These are phyloP conservation scores for Lasioglossum baleicum DNA, from an alignment of 1,140 invertebrate species.

Conservation along the genomic window DNA sequence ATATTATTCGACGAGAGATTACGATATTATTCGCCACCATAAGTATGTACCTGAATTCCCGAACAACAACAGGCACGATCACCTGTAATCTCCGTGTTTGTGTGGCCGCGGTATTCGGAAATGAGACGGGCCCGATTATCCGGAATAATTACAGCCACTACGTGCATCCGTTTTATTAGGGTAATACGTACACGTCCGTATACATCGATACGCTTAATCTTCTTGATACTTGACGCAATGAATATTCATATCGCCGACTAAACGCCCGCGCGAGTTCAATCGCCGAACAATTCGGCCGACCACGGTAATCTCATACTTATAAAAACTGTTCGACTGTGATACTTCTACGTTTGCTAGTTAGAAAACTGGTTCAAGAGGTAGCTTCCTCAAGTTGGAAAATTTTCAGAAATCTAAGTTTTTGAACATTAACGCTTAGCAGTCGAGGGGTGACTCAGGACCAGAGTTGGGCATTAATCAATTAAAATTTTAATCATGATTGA, in stretches of 20 bases:
- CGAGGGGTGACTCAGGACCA: no score
- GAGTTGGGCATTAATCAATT: no score
- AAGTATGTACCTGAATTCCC: background rate
- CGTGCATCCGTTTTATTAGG: conserved; percentile 38
- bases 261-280: background rate
- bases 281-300: background rate
- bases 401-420: no score
- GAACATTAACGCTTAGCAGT: no score
- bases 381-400: no score
- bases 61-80: conserved; percentile 12
- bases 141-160: conserved; percentile 38
- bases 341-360: no score
- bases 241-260: conserved; percentile 33
- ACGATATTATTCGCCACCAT: conserved; percentile 13
- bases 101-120: conserved; percentile 7
- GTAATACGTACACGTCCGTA: conserved; percentile 22
- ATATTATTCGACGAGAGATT: conserved; percentile 37
- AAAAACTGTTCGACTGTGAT: no score
- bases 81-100: conserved; percentile 15
- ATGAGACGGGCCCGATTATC: conserved; percentile 44
- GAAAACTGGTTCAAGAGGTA: no score
- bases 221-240: conserved; percentile 35
- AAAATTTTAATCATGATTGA: no score
- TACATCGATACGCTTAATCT: conserved; percentile 35
- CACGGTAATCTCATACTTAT: background rate